phyloP scores from a whole-genome alignment of 2,797 vertebrate genomes.

The Limnodromus scolopaceus region DNA sequence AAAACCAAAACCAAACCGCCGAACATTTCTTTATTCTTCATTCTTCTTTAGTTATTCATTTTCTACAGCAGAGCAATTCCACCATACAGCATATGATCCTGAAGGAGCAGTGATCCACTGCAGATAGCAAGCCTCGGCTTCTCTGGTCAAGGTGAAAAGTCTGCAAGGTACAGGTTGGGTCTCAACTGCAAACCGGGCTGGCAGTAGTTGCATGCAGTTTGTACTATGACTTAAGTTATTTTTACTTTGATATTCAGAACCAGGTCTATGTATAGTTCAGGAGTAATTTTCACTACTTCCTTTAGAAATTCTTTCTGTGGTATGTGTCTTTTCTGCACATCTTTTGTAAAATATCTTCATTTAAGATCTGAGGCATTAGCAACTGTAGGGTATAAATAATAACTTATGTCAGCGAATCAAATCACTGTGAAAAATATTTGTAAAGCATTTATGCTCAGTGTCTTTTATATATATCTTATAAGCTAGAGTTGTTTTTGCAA shows the following conservation, averaged over 20 bases:
- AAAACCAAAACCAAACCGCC: too few species aligned
- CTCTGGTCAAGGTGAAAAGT: background rate
- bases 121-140: background rate
- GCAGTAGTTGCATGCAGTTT: background rate
- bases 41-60: background rate
- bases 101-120: background rate
- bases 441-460: background rate
- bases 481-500: background rate
- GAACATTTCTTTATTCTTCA: background rate
- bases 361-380: background rate
- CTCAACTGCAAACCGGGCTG: background rate
- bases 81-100: background rate
- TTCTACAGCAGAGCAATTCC: background rate
- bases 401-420: background rate
- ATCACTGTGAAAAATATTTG: background rate
- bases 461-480: background rate
- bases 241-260: background rate
- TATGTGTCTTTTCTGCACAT: background rate
- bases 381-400: background rate
- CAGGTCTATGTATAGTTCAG: background rate
- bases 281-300: background rate
- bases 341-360: background rate
- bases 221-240: background rate
- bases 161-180: background rate
- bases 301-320: background rate